These are phyloP conservation scores for Catharus ustulatus DNA, from an alignment of 2,797 vertebrate genomes.

Conservation along the genomic window DNA sequence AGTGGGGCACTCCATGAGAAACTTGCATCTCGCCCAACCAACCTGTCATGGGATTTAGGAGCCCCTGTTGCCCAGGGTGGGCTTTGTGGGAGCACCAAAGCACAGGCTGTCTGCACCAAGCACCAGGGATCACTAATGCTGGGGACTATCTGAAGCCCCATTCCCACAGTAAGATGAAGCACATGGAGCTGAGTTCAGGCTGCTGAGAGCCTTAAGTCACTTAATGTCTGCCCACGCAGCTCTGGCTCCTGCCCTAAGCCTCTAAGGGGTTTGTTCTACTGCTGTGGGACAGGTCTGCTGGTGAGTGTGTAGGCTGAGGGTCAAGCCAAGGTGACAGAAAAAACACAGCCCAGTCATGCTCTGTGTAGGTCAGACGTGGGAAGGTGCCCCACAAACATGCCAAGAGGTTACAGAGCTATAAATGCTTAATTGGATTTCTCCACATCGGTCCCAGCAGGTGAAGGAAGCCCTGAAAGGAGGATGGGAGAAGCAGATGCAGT, in stretches of 20 bases:
- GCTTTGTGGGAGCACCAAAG: neutral
- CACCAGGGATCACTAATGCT: neutral
- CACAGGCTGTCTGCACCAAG: neutral
- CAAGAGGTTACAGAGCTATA: conserved; percentile 16
- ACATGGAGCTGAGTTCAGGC: neutral
- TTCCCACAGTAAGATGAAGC: neutral
- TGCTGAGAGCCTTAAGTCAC: neutral
- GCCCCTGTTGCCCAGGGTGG: too few relatives aligned
- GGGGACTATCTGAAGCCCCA: neutral
- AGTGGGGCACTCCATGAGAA: neutral
- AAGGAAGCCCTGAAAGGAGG: neutral
- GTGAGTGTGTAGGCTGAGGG: neutral
- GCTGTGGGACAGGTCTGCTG: neutral
- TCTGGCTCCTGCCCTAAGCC: neutral
- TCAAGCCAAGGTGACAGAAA: neutral
- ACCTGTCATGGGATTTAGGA: neutral
- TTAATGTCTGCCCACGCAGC: neutral
- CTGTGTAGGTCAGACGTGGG: neutral
- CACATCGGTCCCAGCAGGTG: neutral
- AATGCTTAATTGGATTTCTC: conserved; percentile 24
- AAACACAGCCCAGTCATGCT: conserved; percentile 19
- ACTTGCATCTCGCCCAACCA: neutral
- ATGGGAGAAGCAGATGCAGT: neutral
- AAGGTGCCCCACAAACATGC: neutral
- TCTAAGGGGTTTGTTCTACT: neutral